Percentiles rank a stretch among this genome's conserved stretches.
These are phyloP conservation scores for Apis florea DNA, from an alignment of 1,140 invertebrate genomes.

Conservation along the genomic window DNA sequence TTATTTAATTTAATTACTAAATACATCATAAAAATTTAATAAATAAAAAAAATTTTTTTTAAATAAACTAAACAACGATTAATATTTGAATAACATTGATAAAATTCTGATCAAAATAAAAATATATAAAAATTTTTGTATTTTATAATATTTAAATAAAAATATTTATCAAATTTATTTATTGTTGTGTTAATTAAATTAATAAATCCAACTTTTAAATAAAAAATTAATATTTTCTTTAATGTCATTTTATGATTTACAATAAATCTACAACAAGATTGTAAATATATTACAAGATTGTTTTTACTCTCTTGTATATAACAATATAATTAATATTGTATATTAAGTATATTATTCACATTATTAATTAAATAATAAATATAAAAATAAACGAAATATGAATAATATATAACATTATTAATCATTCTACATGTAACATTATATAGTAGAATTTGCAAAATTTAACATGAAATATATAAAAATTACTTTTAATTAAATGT, in stretches of 20 bases:
- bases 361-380: conserved; percentile 27
- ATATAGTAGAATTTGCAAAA: conserved; percentile 26
- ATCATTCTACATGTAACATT: conserved; percentile 20
- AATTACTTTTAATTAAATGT: neutral
- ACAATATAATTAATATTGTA: conserved; percentile 30
- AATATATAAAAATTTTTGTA: neutral
- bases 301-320: conserved; percentile 32
- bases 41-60: too few relatives aligned
- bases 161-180: conserved; percentile 3
- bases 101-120: neutral
- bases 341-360: conserved; percentile 22
- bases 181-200: conserved; percentile 23
- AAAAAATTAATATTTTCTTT: conserved; percentile 45
- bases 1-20: too few relatives aligned
- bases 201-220: conserved; percentile 36
- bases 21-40: neutral
- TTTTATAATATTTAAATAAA: conserved; percentile 4
- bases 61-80: neutral
- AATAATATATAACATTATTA: conserved; percentile 47
- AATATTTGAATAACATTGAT: neutral
- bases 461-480: conserved; percentile 21
- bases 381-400: conserved; percentile 17
- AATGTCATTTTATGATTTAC: conserved; percentile 37
- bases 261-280: conserved; percentile 27
- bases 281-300: conserved; percentile 42